These are phyloP conservation scores for Ectropis grisescens DNA, from an alignment of 1,140 invertebrate genomes.

Conservation along the genomic window DNA sequence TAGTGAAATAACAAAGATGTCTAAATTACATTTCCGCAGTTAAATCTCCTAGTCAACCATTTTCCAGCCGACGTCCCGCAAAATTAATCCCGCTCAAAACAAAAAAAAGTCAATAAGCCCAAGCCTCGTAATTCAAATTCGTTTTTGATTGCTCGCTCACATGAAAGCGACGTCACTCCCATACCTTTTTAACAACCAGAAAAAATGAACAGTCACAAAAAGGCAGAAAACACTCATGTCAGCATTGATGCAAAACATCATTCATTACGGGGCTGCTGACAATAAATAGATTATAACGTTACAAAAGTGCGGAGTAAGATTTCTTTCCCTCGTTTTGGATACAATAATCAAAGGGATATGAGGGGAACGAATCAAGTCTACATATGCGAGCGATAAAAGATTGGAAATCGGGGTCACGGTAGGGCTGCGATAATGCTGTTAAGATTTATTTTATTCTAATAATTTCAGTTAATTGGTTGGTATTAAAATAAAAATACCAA, in stretches of 20 bases:
- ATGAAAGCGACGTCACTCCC: constrained; percentile 24
- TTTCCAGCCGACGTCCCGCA: too few species aligned
- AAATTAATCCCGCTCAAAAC: too few species aligned
- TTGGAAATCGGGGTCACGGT: constrained; percentile 34
- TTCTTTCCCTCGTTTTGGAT: constrained; percentile 47
- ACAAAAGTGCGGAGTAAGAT: constrained; percentile 49
- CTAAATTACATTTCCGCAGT: too few species aligned
- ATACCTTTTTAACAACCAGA: constrained; percentile 24
- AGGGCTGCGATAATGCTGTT: constrained; percentile 30
- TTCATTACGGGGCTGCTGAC: constrained; percentile 46
- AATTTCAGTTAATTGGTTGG: too few species aligned
- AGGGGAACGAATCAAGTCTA: constrained; percentile 54
- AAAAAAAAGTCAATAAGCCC: constrained; percentile 5
- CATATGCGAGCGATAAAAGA: constrained; percentile 60
- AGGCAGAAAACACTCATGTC: constrained; percentile 26
- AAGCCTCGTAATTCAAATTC: constrained; percentile 15
- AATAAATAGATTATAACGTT: constrained; percentile 61
- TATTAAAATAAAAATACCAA: too few species aligned
- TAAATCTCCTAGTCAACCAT: too few species aligned
- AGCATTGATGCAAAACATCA: constrained; percentile 43
- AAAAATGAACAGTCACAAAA: too few species aligned
- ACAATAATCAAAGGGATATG: constrained; percentile 66
- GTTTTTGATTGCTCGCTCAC: constrained; percentile 25
- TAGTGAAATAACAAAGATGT: too few species aligned
- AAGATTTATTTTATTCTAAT: too few species aligned